Base-by-base conservation (phyloP, 2,888 invertebrate genomes). In the Sinotaia quadrata region DNA sequence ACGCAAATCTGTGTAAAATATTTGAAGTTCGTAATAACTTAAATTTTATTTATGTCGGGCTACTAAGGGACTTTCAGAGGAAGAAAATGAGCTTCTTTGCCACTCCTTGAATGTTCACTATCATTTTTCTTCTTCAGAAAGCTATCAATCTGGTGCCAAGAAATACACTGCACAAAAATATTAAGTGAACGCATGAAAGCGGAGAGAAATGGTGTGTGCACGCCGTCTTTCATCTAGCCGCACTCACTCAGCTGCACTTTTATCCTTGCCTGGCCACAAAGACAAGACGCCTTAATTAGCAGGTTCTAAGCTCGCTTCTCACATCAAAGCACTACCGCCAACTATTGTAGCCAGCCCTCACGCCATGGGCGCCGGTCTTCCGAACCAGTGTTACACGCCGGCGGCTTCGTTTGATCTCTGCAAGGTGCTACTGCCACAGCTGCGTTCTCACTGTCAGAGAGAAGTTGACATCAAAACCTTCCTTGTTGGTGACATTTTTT, bases 271-370 rank as follows among this genome's bases (percentile, higher is more conserved):
- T n/a, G n/a, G n/a, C 31, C 52, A 70, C 61, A 57, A 57, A 67
- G 67, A 67, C 66, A 57, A 61, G 66, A 56, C 49, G 54, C 31
- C 31, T 54, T 67, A 67, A 66, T 67, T 62, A 67, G 70, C 44
- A 47, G 37, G 54, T 67, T 47, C 33, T 56, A 36, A 60, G 36
- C 36, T 61, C 60, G 57, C 34, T 57, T 36, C 52, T 27, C 49
- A 61, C 61, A 66, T 70, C 70, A 70, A 70, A 70, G 70, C 24
- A 41, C 34, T 34, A 36, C 29, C 56, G 34, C 65, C 65, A 56
- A 54, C 65, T 52, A 65, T 44, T 56, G 65, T 65, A 33, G 29
- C 29, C 18, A 15, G 54, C 37, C 37, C 65, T 52, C 52, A 54
- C 65, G 47, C 65, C 47, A 54, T 44, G 56, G 44, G 37, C 27